Evolutionary conservation across 2,797 vertebrate species (phyloP), one percentile per base, ranked within the genome.

Genomic region (Hyperoplus lanceolatus): DNA sequence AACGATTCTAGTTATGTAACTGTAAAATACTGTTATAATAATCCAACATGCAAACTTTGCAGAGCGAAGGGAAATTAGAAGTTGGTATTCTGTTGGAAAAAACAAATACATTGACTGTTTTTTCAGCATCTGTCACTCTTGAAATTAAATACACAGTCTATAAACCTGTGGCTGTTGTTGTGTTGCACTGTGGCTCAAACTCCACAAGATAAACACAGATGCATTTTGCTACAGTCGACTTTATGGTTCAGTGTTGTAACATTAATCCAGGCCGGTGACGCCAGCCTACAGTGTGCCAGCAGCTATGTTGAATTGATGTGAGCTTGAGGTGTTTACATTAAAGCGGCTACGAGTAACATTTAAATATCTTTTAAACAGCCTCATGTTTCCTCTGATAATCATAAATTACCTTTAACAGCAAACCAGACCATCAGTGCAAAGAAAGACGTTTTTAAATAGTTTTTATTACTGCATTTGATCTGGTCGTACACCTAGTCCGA

Each of bases 291-390:
- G 63, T 36, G 5, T 65, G 50, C 61, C 48, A 70, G 63, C 48
- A 70, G 66, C 15, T 7, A 2, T 59, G 38, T 60, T 83, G 71
- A 85, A 70, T 73, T 79, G 29, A 83, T 83, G 70, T 62, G 67
- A 81, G 45, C 68, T 67, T 15, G 39, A 81, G 64, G 68, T 80
- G 73, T 89, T 73, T 80, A 70, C 73, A 75, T 85, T 79, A n/a
- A n/a, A n/a, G n/a, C n/a, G n/a, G n/a, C n/a, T n/a, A n/a, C n/a
- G n/a, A n/a, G n/a, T n/a, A n/a, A n/a, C n/a, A n/a, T n/a, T n/a
- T n/a, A n/a, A n/a, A n/a, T n/a, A n/a, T n/a, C n/a, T n/a, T n/a
- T n/a, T n/a, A n/a, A n/a, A n/a, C n/a, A n/a, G n/a, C n/a, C n/a
- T n/a, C n/a, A n/a, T n/a, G n/a, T n/a, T n/a, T n/a, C n/a, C n/a